phyloP scores from a whole-genome alignment of 2,888 invertebrate genomes.

The Eristalis arbustorum region DNA sequence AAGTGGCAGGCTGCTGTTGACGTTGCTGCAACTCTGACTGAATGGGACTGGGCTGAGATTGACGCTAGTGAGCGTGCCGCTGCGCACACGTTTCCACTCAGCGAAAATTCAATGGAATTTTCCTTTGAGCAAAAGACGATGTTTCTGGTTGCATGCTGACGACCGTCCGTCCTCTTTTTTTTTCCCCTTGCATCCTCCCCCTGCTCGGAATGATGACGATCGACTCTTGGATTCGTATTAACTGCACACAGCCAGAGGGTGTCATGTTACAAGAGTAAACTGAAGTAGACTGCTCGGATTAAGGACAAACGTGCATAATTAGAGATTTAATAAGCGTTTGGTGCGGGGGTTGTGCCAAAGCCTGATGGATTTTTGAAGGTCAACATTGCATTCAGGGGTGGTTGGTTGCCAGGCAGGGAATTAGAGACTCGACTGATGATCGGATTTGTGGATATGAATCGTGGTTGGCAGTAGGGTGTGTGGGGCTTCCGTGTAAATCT shows the following conservation, averaged over 20 bases:
- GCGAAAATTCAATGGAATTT: constrained; percentile 58
- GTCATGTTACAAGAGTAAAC: constrained; percentile 42
- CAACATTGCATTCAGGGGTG: constrained; percentile 16
- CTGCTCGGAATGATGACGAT: constrained; percentile 2
- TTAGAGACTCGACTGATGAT: background rate
- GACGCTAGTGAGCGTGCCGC: constrained; percentile 52
- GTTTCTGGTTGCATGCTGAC: constrained; percentile 40
- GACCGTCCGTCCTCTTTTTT: background rate
- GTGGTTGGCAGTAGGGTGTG: background rate
- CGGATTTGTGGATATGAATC: background rate
- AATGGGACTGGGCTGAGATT: constrained; percentile 40
- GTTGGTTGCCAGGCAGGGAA: background rate
- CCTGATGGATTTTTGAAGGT: constrained; percentile 42
- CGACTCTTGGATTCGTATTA: constrained; percentile 42
- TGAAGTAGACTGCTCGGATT: constrained; percentile 23
- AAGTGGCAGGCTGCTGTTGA: constrained; percentile 23
- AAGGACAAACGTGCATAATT: constrained; percentile 53
- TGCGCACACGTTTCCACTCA: constrained; percentile 68
- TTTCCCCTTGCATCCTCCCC: background rate
- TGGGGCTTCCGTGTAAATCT: too few species aligned
- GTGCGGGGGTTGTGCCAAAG: background rate
- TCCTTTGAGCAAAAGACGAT: constrained; percentile 37
- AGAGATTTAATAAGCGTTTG: constrained; percentile 25
- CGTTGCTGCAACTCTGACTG: background rate
- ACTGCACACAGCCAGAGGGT: constrained; percentile 39